These are phyloP conservation scores for Characodon lateralis DNA, from an alignment of 2,797 vertebrate genomes.

Conservation along the genomic window DNA sequence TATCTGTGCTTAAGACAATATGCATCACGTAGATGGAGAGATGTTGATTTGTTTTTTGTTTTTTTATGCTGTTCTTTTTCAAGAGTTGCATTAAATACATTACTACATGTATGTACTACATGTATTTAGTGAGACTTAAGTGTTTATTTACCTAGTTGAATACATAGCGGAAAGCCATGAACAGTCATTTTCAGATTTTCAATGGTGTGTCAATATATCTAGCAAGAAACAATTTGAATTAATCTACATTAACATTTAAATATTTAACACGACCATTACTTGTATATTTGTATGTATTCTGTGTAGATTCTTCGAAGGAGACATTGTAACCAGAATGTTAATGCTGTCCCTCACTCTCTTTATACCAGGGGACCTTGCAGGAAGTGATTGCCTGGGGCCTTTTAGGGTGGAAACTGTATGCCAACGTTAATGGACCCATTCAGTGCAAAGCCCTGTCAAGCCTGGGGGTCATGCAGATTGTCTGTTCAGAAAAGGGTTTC, in stretches of 20 bases:
- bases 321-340: not conserved
- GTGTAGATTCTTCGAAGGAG: not conserved
- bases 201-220: not conserved
- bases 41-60: not conserved
- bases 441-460: constrained; percentile 93
- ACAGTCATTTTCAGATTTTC: not conserved
- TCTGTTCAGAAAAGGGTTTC: constrained; percentile 96
- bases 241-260: not conserved
- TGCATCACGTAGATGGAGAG: not conserved
- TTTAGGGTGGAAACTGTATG: constrained; percentile 95
- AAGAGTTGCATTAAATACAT: not conserved
- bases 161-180: not conserved
- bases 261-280: not conserved
- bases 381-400: constrained; percentile 98
- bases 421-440: constrained; percentile 93
- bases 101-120: not conserved
- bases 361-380: constrained; percentile 90
- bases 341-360: not conserved
- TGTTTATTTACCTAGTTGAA: not conserved
- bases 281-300: not conserved
- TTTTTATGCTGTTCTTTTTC: not conserved
- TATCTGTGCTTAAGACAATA: not conserved
- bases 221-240: not conserved
- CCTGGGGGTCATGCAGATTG: constrained; percentile 91
- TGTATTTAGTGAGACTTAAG: not conserved